Evolutionary conservation across 1,140 invertebrate species (phyloP).

Genomic region (Phocides pigmalion): DNA sequence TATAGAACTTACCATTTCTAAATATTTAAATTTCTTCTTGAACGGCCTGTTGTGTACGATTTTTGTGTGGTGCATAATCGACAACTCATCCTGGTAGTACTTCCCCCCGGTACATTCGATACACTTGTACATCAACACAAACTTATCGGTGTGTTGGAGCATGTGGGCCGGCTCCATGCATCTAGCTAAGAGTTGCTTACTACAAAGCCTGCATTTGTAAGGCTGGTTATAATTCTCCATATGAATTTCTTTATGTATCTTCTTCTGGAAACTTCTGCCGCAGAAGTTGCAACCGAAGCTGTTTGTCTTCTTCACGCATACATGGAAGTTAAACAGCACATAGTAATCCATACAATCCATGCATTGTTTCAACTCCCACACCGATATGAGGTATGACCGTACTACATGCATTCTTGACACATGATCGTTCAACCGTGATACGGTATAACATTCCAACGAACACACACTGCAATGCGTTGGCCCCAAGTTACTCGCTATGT

Average conservation of each 20-base stretch:
- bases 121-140: conserved; percentile 38
- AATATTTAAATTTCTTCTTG: conserved; percentile 16
- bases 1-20: conserved; percentile 24
- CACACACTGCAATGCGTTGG: conserved; percentile 24
- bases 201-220: conserved; percentile 33
- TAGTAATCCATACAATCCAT: background rate
- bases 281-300: conserved; percentile 39
- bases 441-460: background rate
- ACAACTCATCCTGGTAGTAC: conserved; percentile 5
- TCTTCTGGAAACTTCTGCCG: conserved; percentile 25
- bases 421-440: background rate
- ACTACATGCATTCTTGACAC: conserved; percentile 18
- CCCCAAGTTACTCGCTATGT: background rate
- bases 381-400: conserved; percentile 13
- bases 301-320: background rate
- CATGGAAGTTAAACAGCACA: background rate
- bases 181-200: background rate
- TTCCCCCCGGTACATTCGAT: conserved; percentile 1
- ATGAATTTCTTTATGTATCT: conserved; percentile 19
- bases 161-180: conserved; percentile 44
- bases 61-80: background rate
- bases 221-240: background rate
- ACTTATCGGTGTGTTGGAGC: conserved; percentile 41
- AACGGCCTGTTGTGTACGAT: conserved; percentile 6
- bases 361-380: conserved; percentile 3